Base-by-base conservation (phyloP, 2,113 vertebrate genomes). In the Bufo gargarizans region DNA sequence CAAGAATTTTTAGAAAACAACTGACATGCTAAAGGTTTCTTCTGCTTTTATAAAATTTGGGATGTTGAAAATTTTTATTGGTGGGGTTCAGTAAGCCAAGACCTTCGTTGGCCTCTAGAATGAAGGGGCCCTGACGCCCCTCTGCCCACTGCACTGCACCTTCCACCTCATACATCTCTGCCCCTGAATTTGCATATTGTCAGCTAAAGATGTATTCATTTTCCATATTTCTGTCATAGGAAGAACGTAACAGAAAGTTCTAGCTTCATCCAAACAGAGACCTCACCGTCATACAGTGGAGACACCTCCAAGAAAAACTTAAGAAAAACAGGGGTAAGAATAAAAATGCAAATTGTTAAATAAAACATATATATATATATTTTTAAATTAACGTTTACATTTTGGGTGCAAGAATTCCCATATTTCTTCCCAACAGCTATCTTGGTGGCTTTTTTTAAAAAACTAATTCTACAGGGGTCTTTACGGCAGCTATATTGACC, bases 311-410 rank as follows among this genome's bases (percentile, higher is more conserved):
- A 97, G 92, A 96, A 97, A 93, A 96, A 95, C 91, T 96, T 97
- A 86, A 96, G 97, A 92, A 97, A 97, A 94, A 96, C 97, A 89
- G 97, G 97, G 97, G 97, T 98, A 95, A 96, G 96, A 63, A 53
- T 53, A 53, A 49, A 82, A 65, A 13, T 65, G 47, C 3, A 17
- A 59, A 33, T 33, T 63, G 22, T 67, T n/a, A 8, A n/a, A n/a
- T 67, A 10, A 67, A 67, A n/a, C n/a, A 22, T 8, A 67, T 67
- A 22, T 67, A 22, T 67, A 0, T 9, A n/a, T 53, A 33, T 33
- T 33, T 53, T 2, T 2, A 19, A n/a, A 67, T 67, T n/a, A 67
- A n/a, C n/a, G 8, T 67, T 67, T 67, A 7, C 9, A 67, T 67
- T 67, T 3, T n/a, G 63, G 63, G 63, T 7, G 3, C 20, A 67